Conservation (phyloP, 2,113 vertebrate genomes). For the Notarius quadriscutis region DNA sequence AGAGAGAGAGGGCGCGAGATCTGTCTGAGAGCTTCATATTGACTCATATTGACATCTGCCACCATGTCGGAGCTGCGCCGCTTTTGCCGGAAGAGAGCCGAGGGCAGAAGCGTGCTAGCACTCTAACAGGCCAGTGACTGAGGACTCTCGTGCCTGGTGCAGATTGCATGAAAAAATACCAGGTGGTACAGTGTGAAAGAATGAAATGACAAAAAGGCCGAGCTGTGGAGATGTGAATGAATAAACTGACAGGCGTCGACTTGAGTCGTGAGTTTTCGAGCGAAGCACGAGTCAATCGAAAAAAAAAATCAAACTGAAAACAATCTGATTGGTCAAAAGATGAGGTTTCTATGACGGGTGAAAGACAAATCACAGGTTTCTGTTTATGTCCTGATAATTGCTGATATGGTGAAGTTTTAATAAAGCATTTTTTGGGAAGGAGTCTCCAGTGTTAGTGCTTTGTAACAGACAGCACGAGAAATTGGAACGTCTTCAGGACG, state of each 20-base stretch:
- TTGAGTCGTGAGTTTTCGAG: neutral
- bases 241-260: neutral
- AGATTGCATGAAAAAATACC: constrained; percentile 19
- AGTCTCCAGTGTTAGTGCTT: neutral
- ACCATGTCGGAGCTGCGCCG: constrained; percentile 47
- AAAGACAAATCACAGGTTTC: neutral
- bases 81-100: constrained; percentile 29
- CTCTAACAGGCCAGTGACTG: constrained; percentile 20
- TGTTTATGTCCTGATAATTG: neutral
- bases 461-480: neutral
- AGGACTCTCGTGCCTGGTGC: neutral
- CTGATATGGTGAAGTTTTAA: neutral
- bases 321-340: neutral
- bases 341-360: neutral
- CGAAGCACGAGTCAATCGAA: neutral
- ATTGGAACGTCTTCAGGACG: neutral
- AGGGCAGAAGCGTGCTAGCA: constrained; percentile 23
- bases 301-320: neutral
- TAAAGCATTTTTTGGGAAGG: neutral
- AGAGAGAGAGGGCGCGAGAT: constrained; percentile 52
- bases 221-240: constrained; percentile 24
- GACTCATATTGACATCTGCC: constrained; percentile 71
- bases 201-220: constrained; percentile 20
- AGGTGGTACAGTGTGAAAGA: constrained; percentile 30
- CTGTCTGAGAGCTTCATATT: constrained; percentile 61